Base-by-base conservation (phyloP, 2,888 invertebrate genomes). In the Leptothorax acervorum region DNA sequence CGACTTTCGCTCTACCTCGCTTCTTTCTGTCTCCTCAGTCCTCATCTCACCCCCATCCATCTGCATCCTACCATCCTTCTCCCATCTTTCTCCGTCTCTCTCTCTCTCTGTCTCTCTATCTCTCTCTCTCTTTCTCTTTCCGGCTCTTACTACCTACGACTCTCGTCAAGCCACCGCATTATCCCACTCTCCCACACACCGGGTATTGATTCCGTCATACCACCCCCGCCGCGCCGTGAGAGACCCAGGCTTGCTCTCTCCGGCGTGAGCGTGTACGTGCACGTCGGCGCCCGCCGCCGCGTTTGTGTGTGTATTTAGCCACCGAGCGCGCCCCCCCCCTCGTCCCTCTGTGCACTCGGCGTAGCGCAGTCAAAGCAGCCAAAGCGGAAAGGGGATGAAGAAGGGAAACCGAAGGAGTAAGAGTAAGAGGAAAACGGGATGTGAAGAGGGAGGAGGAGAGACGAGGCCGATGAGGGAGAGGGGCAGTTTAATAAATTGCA, bases 131-230 rank as follows among this genome's bases (percentile, higher is more conserved):
- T 81, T 18, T 65, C 78, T 83, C 82, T 55, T 87, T 81, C 75
- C 78, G 42, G 39, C 83, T 71, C 82, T 86, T 73, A 84, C 89
- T 86, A 85, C 90, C 91, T 91, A 92, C 91, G 87, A 92, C 89
- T 92, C 93, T 93, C 93, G 92, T 93, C 93, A 93, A 93, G 90
- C 93, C 92, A 91, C 92, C 93, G 93, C 92, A 93, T 93, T 94
- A 93, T 93, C 93, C 93, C 93, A 90, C 92, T 91, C 92, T 92
- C 91, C 91, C 92, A 91, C 92, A 92, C 92, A 92, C 93, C 92
- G 92, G 66, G 93, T 93, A 93, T 93, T 93, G 93, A 93, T 93
- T 93, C 92, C 92, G 90, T 91, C 92, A 90, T 91, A 91, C 87
- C 89, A 85, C 89, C 87, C 90, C 88, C 87, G 84, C 90, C 89